Percentiles rank a stretch among this genome's conserved stretches.
Conservation (phyloP, 1,140 invertebrate genomes). For the Hirudo medicinalis region DNA sequence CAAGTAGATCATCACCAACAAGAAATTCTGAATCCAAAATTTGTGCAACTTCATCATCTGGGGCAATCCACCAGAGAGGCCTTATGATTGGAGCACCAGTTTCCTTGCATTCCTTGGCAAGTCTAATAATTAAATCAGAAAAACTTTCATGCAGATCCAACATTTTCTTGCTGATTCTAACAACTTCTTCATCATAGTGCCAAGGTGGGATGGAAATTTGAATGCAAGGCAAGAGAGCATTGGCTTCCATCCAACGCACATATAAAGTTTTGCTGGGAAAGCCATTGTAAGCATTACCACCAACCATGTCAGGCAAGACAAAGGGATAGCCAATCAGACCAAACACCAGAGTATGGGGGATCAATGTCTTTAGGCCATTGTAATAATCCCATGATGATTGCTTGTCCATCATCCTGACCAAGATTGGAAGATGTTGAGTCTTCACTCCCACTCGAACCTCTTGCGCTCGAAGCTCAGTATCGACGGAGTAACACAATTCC, state of each 20-base stretch:
- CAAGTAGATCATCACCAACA: constrained; percentile 66
- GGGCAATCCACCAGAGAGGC: constrained; percentile 80
- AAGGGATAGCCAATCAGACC: constrained; percentile 71
- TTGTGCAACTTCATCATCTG: constrained; percentile 61
- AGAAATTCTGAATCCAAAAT: constrained; percentile 69
- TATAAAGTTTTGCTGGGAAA: constrained; percentile 65
- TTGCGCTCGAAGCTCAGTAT: constrained; percentile 52
- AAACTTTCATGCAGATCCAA: constrained; percentile 20
- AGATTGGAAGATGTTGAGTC: constrained; percentile 58
- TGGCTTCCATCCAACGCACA: constrained; percentile 72
- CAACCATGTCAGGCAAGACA: constrained; percentile 79
- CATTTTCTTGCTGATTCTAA: constrained; percentile 32
- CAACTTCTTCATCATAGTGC: constrained; percentile 60
- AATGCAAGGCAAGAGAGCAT: constrained; percentile 68
- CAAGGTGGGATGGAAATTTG: constrained; percentile 79
- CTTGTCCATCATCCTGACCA: constrained; percentile 78
- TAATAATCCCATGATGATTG: constrained; percentile 63
- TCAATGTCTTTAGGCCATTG: constrained; percentile 69
- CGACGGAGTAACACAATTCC: constrained; percentile 38
- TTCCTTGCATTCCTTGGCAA: constrained; percentile 21
- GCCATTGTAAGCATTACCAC: constrained; percentile 58
- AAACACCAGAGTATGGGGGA: constrained; percentile 67
- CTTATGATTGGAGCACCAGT: constrained; percentile 47
- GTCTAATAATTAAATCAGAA: constrained; percentile 17
- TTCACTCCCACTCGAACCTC: constrained; percentile 66